phyloP scores from a whole-genome alignment of 2,888 invertebrate genomes.

The Unio pictorum region DNA sequence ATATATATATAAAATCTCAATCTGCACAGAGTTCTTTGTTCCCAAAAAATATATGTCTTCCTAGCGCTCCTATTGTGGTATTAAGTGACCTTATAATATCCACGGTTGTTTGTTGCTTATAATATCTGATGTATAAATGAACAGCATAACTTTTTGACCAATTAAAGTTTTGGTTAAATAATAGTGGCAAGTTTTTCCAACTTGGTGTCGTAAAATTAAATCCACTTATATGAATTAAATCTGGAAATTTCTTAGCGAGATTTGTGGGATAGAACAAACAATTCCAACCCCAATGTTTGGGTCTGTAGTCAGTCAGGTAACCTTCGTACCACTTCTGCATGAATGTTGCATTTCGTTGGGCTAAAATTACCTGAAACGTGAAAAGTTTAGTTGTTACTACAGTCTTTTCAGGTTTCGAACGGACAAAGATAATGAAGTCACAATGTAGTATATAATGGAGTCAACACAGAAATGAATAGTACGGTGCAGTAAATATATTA shows the following conservation, averaged over 20 bases:
- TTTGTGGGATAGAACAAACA: constrained; percentile 22
- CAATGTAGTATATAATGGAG: no score
- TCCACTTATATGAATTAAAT: constrained; percentile 30
- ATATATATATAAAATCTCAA: not conserved
- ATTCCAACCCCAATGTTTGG: constrained; percentile 17
- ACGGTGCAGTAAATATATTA: no score
- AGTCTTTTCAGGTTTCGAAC: no score
- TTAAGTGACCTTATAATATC: constrained; percentile 26
- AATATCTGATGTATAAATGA: constrained; percentile 27
- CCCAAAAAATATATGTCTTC: constrained; percentile 27
- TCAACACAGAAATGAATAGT: no score
- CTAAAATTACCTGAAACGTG: constrained; percentile 24
- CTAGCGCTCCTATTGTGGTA: constrained; percentile 29
- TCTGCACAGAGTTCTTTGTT: constrained; percentile 27
- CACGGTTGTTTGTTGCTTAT: constrained; percentile 13
- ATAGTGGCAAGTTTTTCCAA: constrained; percentile 20
- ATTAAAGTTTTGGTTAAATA: constrained; percentile 23
- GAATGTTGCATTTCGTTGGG: constrained; percentile 28
- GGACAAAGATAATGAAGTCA: no score
- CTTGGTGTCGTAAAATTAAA: constrained; percentile 30
- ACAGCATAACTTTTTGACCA: constrained; percentile 33
- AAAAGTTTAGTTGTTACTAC: no score
- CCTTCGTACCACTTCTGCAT: constrained; percentile 22
- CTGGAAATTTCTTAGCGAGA: constrained; percentile 19
- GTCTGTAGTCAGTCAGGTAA: constrained; percentile 20